Base-by-base conservation (phyloP, 2,797 vertebrate species). In the Mallotus villosus region DNA sequence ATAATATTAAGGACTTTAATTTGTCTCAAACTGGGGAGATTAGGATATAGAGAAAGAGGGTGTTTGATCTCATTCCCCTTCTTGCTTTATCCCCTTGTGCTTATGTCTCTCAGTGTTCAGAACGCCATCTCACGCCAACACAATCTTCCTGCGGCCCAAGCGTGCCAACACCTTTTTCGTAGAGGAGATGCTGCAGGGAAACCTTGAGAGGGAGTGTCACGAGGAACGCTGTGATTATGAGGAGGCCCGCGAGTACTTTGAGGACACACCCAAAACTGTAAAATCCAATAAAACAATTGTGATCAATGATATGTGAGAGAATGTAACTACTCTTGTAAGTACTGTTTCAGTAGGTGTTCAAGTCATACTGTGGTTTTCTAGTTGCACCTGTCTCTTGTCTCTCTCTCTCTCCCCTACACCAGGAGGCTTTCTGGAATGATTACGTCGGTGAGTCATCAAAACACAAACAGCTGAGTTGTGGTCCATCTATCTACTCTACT, bases 161-260 rank as follows among this genome's bases (percentile, higher is more conserved):
- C 92, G 96, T 12, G 95, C 88, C 5, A 93, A 91, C 74, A 64
- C 27, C 19, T 89, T 91, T 0, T 65, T 95, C 14, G 0, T 96
- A 68, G 97, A 99, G 81, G 97, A 98, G 86, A 2, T 98, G 6
- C 81, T 94, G 0, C 77, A 92, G 83, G 97, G 96, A 1, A 92
- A 94, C 85, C 89, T 98, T 87, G 96, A 97, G 89, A 89, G 91
- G 12, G 97, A 98, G 80, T 98, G 96, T 34, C 74, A 85, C 0
- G 97, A 97, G 84, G 97, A 98, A 84, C 66, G 19, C 4, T 98
- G 97, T 60, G 83, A 19, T 0, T 90, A 82, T 0, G 96, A 97
- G 79, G 97, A 97, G 82, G 95, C 95, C 1, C 91, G 95, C 58
- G 96, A 97, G 81, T 91, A 79, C 53, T 97, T 95, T 64, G 96